Evolutionary conservation across 2,113 vertebrate species (phyloP).

Genomic region (Coracopsis vasa): DNA sequence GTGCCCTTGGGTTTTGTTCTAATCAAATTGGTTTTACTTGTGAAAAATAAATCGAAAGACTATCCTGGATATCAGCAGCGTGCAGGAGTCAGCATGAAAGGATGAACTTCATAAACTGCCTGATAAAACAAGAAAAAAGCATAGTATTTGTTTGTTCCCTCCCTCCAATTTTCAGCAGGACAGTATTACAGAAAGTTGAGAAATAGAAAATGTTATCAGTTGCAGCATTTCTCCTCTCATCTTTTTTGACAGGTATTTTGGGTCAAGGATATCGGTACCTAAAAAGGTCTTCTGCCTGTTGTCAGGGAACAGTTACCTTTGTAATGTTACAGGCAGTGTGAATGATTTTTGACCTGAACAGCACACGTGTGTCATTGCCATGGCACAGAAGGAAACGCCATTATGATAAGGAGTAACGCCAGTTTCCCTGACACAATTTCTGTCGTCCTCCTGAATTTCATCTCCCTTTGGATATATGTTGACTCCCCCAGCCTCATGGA

Average conservation of each 20-base stretch:
- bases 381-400: not conserved
- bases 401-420: not conserved
- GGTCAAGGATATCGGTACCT: not conserved
- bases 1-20: not conserved
- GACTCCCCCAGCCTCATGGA: not conserved
- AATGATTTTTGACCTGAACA: not conserved
- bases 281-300: not conserved
- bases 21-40: not conserved
- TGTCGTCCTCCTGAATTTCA: not conserved
- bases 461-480: not conserved
- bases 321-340: not conserved
- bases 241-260: not conserved
- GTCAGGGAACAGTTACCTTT: not conserved
- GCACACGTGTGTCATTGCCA: not conserved
- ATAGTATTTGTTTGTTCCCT: not conserved
- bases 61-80: not conserved
- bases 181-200: not conserved
- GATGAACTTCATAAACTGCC: not conserved
- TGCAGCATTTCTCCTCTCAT: not conserved
- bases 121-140: not conserved
- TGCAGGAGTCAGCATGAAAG: not conserved
- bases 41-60: not conserved
- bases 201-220: not conserved
- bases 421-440: not conserved
- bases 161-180: not conserved